Percentiles rank a stretch among this genome's conserved stretches.
Conservation (phyloP, 2,113 vertebrate species). For the Cheilinus undulatus region DNA sequence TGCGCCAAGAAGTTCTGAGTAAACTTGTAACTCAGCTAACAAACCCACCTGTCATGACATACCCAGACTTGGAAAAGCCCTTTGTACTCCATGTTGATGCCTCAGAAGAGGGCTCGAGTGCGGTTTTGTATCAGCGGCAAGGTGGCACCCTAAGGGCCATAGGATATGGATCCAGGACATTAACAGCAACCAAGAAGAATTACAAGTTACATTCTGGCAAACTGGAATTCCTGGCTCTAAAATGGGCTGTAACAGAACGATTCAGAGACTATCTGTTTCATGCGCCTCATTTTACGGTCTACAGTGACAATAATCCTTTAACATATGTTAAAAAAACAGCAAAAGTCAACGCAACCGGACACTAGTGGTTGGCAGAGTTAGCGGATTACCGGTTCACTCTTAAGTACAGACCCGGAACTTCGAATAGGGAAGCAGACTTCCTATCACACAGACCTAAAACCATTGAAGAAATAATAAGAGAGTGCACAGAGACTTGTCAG, state of each 20-base stretch:
- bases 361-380: slow-evolving; percentile 16
- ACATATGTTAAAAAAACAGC: slow-evolving; percentile 12
- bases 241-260: too few species aligned
- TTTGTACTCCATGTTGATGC: slow-evolving; percentile 27
- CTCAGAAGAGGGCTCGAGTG: slow-evolving; percentile 23
- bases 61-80: slow-evolving; percentile 23
- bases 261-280: too few species aligned
- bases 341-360: not conserved
- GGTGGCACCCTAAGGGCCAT: not conserved
- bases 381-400: slow-evolving; percentile 9
- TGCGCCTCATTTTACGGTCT: too few species aligned
- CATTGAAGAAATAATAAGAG: not conserved
- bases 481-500: not conserved
- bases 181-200: slow-evolving; percentile 11
- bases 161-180: slow-evolving; percentile 23
- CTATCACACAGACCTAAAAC: not conserved
- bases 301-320: too few species aligned
- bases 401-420: not conserved
- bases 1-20: not conserved
- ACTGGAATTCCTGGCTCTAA: slow-evolving; percentile 25
- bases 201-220: slow-evolving; percentile 35
- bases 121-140: slow-evolving; percentile 17
- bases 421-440: slow-evolving; percentile 7
- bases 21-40: not conserved
- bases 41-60: slow-evolving; percentile 36